A percentile compares a stretch with the other conserved stretches of the same genome.
phyloP scores from a whole-genome alignment of 2,888 invertebrate genomes.

The Archips crataeganus region DNA sequence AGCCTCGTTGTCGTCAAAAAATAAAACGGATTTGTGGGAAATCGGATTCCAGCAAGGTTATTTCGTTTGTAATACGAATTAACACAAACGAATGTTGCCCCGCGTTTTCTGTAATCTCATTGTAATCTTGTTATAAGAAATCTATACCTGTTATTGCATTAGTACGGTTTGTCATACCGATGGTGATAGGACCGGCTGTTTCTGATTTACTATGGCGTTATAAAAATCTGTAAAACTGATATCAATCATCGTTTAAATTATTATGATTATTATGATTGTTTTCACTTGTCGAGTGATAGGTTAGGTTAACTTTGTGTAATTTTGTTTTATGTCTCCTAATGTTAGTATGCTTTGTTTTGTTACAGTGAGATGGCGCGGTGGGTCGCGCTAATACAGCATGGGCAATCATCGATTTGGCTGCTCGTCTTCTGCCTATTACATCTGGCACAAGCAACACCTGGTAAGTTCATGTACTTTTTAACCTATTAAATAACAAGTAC shows the following conservation, averaged over 20 bases:
- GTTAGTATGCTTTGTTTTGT: slow-evolving; percentile 52
- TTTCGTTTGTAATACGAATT: slow-evolving; percentile 51
- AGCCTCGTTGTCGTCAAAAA: slow-evolving; percentile 3
- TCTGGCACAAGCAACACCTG: slow-evolving; percentile 71
- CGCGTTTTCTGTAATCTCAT: slow-evolving; percentile 50
- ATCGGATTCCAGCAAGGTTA: slow-evolving; percentile 49
- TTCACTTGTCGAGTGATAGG: background rate
- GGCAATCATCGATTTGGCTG: slow-evolving; percentile 64
- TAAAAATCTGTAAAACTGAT: slow-evolving; percentile 4
- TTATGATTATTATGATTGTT: too few relatives aligned
- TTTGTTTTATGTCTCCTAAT: background rate
- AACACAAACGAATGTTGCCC: slow-evolving; percentile 45
- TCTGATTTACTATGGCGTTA: background rate
- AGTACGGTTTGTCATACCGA: slow-evolving; percentile 27
- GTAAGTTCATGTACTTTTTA: slow-evolving; percentile 53
- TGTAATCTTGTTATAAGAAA: slow-evolving; percentile 45
- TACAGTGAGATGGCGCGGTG: slow-evolving; percentile 84
- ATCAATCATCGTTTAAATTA: background rate
- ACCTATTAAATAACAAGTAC: too few relatives aligned
- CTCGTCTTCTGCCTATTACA: slow-evolving; percentile 69
- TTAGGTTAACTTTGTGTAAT: background rate
- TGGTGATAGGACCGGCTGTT: background rate
- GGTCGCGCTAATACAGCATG: slow-evolving; percentile 75
- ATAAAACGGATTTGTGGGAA: slow-evolving; percentile 55
- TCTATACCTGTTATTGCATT: slow-evolving; percentile 40